Evolutionary conservation across 2,113 vertebrate genomes (phyloP), one percentile per base, ranked within the genome.

Genomic region (Junco hyemalis): DNA sequence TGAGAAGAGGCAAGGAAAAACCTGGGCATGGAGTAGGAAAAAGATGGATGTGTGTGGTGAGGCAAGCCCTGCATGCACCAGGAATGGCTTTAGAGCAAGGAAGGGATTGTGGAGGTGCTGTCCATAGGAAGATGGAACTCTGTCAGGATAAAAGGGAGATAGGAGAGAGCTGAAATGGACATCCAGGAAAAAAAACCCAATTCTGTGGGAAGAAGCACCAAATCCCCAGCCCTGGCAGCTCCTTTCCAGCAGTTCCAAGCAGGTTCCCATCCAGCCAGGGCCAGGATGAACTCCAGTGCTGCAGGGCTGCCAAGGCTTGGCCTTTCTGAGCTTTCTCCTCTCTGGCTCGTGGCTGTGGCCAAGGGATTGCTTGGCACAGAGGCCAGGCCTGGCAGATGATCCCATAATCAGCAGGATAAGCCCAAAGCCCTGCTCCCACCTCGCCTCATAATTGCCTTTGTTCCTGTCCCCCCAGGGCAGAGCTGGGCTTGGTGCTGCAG

Each of bases 321-420:
- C 86, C 77, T 90, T 83, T 76, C 66, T 47, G 14, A 79, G 87
- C 78, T 61, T n/a, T 54, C 47, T 73, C 42, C 68, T 53, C 76
- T 72, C 82, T 92, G 94, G 92, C 88, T 93, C 0, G 0, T 20
- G 64, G 21, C 91, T 2, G 3, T 11, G 26, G 40, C 60, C 76
- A 44, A 50, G 31, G 81, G 42, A 91, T 91, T 86, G 85, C 68
- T 87, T 74, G 2, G 9, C 92, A 87, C 4, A 66, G 86, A 78
- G 80, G 88, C 94, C 92, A 78, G 74, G 92, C 60, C 94, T 96
- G 96, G 89, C 92, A 86, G 91, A 80, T 68, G 92, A 96, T 96
- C 92, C 94, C 84, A n/a, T 83, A 88, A 96, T 93, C 95, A 94
- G 91, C 14, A 45, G 88, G 65, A 94, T 93, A 81, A 96, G 82